phyloP scores from a whole-genome alignment of 2,113 vertebrate genomes.

The Callochromis pleurospilus region DNA sequence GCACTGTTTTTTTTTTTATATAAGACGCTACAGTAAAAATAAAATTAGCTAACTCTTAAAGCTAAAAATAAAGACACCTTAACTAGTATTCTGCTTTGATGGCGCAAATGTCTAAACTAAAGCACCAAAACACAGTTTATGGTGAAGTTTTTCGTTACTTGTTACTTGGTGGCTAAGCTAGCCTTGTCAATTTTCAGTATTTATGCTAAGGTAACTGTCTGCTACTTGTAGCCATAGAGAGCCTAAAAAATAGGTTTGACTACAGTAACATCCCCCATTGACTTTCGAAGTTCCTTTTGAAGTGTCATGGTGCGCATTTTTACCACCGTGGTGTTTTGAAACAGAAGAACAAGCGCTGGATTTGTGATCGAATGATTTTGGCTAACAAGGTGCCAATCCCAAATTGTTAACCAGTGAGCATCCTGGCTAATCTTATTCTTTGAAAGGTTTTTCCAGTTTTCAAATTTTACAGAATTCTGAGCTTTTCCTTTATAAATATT shows the following conservation, averaged over 20 bases:
- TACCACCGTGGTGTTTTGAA: neutral
- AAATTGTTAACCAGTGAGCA: neutral
- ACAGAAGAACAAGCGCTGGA: neutral
- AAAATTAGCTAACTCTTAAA: neutral
- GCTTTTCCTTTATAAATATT: neutral
- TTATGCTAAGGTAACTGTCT: neutral
- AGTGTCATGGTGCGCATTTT: neutral
- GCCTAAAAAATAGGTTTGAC: neutral
- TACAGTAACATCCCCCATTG: neutral
- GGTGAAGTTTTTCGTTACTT: neutral
- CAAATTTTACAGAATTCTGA: neutral
- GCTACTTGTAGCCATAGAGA: neutral
- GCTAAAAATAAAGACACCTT: neutral
- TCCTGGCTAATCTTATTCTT: neutral
- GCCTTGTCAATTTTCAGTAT: neutral
- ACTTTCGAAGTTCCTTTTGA: neutral
- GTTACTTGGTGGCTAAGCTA: neutral
- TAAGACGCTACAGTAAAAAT: neutral
- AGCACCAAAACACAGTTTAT: neutral
- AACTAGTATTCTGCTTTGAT: neutral
- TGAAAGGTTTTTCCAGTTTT: neutral
- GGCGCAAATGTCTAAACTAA: neutral
- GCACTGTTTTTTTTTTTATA: neutral
- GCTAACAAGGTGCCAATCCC: neutral
- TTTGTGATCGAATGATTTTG: neutral